Base-by-base conservation (phyloP, 2,113 vertebrate genomes). In the Glaucomys volans region DNA sequence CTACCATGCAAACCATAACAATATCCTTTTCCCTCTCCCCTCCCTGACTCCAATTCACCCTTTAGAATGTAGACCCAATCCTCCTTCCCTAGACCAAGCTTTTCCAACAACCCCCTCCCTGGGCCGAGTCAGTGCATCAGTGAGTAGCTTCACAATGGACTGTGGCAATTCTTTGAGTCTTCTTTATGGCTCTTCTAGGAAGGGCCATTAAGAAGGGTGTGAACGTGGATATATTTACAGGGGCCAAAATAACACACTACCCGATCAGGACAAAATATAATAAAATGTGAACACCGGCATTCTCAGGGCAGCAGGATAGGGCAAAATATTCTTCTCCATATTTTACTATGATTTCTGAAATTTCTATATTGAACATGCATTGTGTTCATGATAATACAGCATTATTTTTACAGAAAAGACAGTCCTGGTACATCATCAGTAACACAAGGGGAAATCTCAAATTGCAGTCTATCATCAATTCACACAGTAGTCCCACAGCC, bases 141-240 rank as follows among this genome's bases (percentile, higher is more conserved):
- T 50, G 18, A 69, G 17, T 26, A 42, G n/a, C n/a, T 72, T 89
- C 72, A 52, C 87, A 90, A 57, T 66, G 32, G 62, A 57, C 59
- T 54, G 14, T 74, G 87, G 87, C 57, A 93, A 93, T 92, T 93
- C 26, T 50, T 74, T 59, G 28, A 72, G 69, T 82, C 91, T 90
- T 92, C 69, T 91, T 93, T 90, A 92, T 59, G 42, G 20, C 59
- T 80, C 32, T 95, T 96, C 40, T 47, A 72, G 14, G 85, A 95
- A 57, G 87, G 22, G 90, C 47, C 52, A 44, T 50, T 79, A 85
- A 74, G 69, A 81, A 96, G 71, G n/a, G 13, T 79, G 5, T 94
- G 54, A 62, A 72, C 22, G 81, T 93, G 37, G 20, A 81, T 75
- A 76, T 64, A 84, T 1, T 16, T 62, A 76, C 28, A 42, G 4